These are phyloP conservation scores for Abrostola triplasia DNA, from an alignment of 2,888 invertebrate genomes.

Conservation along the genomic window DNA sequence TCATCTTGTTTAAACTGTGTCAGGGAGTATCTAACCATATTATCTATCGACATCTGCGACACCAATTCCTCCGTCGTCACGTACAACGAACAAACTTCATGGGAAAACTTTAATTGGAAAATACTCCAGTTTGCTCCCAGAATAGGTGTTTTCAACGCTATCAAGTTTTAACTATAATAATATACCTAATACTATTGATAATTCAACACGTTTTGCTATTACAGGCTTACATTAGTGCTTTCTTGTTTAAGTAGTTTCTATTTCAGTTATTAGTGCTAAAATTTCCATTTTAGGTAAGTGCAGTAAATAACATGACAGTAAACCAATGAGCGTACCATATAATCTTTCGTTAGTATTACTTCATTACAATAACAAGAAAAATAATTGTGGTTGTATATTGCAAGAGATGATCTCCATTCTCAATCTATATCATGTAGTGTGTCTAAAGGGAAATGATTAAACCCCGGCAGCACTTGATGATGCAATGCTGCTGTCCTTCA, in stretches of 20 bases:
- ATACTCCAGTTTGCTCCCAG: slow-evolving; percentile 53
- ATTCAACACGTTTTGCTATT: slow-evolving; percentile 21
- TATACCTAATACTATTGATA: slow-evolving; percentile 45
- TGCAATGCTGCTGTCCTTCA: too few relatives aligned
- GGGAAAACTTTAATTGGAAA: slow-evolving; percentile 82
- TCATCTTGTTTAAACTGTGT: not conserved
- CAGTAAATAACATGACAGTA: too few relatives aligned
- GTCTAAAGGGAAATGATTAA: too few relatives aligned
- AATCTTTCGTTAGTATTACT: too few relatives aligned
- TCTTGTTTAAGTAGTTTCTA: slow-evolving; percentile 5
- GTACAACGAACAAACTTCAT: slow-evolving; percentile 64
- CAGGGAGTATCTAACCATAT: slow-evolving; percentile 22
- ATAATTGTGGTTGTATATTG: not conserved
- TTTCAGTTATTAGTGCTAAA: not conserved
- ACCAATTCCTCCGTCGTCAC: slow-evolving; percentile 58
- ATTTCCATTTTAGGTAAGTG: too few relatives aligned
- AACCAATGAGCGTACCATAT: too few relatives aligned
- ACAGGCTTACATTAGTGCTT: slow-evolving; percentile 12
- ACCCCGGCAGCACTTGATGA: too few relatives aligned
- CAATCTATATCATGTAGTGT: too few relatives aligned
- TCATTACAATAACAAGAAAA: too few relatives aligned
- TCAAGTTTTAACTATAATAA: slow-evolving; percentile 32
- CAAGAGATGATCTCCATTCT: too few relatives aligned
- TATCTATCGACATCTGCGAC: slow-evolving; percentile 53
- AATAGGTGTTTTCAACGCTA: slow-evolving; percentile 44